phyloP scores from a whole-genome alignment of 2,113 vertebrate species.

The Corythornis madagascariensis region DNA sequence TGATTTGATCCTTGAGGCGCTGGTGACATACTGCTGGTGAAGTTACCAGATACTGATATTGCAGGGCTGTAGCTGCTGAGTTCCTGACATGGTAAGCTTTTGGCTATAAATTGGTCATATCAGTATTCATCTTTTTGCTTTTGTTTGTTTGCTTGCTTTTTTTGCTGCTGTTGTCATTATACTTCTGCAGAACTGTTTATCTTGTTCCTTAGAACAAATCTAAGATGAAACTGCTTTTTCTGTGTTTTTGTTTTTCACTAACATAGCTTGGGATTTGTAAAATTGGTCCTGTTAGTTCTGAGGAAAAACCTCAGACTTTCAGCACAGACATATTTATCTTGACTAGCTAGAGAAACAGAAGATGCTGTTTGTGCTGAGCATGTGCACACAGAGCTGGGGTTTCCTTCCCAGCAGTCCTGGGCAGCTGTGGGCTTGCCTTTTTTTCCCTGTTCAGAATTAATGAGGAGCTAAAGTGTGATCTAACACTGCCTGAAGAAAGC shows the following conservation, averaged over 20 bases:
- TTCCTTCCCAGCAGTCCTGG: neutral
- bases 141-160: neutral
- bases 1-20: neutral
- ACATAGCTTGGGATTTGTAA: neutral
- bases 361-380: neutral
- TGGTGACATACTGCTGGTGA: neutral
- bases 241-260: neutral
- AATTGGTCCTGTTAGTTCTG: neutral
- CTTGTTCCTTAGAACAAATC: neutral
- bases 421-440: slow-evolving; percentile 1
- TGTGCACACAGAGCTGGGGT: neutral
- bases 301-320: neutral
- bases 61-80: neutral
- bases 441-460: slow-evolving; percentile 14
- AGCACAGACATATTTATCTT: neutral
- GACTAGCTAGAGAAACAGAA: neutral
- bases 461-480: slow-evolving; percentile 51
- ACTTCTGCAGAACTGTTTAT: neutral
- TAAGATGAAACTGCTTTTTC: neutral
- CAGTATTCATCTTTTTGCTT: neutral
- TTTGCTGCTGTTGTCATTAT: neutral
- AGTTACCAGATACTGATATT: neutral
- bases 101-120: neutral
- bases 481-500: slow-evolving; percentile 47
- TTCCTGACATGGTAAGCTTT: neutral